Conservation (phyloP, 2,797 vertebrate species). For the Lepilemur ruficaudatus region DNA sequence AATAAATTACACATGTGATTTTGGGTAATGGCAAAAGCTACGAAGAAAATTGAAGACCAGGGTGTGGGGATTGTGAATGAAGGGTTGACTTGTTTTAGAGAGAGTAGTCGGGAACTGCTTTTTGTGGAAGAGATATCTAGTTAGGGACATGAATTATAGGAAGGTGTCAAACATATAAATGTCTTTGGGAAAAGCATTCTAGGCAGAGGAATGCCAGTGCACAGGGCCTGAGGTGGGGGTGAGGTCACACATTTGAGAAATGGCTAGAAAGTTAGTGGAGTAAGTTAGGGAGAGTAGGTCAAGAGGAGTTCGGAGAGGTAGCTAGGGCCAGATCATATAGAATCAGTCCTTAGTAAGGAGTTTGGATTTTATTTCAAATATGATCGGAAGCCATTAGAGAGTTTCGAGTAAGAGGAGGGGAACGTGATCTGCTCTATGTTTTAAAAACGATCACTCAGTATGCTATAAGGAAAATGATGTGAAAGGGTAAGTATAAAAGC, state of each 20-base stretch:
- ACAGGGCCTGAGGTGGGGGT: background rate
- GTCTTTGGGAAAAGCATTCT: background rate
- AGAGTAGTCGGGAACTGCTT: background rate
- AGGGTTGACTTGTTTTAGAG: background rate
- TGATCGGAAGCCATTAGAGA: background rate
- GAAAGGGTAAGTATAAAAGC: background rate
- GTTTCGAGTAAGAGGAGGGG: background rate
- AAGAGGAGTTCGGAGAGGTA: background rate
- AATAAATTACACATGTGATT: background rate
- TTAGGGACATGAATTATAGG: background rate
- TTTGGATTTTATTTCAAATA: slow-evolving; percentile 23
- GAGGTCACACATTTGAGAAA: background rate
- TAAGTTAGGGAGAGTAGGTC: background rate
- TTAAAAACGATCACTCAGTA: background rate
- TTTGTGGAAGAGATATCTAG: background rate
- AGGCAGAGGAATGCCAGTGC: background rate
- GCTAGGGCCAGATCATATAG: background rate
- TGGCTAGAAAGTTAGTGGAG: background rate
- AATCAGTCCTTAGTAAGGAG: background rate
- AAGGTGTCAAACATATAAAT: background rate
- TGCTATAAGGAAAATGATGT: background rate
- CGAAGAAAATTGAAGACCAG: background rate
- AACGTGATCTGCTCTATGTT: background rate
- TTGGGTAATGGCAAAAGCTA: background rate
- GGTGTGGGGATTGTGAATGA: background rate